Base-by-base conservation (phyloP, 2,888 invertebrate species). In the Apodemia duryi region DNA sequence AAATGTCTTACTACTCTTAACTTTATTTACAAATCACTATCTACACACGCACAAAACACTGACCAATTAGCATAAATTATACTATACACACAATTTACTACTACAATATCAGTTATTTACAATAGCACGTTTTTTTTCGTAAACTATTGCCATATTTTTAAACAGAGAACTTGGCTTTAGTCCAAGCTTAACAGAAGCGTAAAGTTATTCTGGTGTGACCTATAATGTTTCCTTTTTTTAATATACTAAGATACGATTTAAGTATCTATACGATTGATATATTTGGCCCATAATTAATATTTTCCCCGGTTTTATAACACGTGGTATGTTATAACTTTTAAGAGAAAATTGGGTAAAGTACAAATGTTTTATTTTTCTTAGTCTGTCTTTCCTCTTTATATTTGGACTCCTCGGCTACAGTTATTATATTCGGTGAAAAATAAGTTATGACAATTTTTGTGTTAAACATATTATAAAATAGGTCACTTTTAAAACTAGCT, bases 1-100 rank as follows among this genome's bases (percentile, higher is more conserved):
- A 49, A 61, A 51, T 46, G 49, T 54, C 51, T 61, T 29, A 41
- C 70, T 71, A 69, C 63, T 65, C 67, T 72, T 66, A 73, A 72
- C 77, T 70, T 66, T 85, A 83, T 85, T 72, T 86, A 84, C 84
- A 87, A 71, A 74, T 78, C 76, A 82, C 73, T 75, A 77, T 89
- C 89, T 89, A 89, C 90, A 91, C 89, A 89, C 90, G 87, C 91
- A 84, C 89, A 84, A 83, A 83, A 90, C 90, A 88, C 84, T 79
- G 84, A 87, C 77, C 72, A 70, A 79, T 78, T 82, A 81, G 76
- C 74, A 78, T 78, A 83, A 85, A 81, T 84, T 81, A 84, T 79
- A 79, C 87, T 91, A 91, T 90, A 82, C 90, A 90, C 90, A 89
- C 90, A 84, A 81, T 82, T 80, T 80, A 74, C 84, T 84, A 83